phyloP scores from a whole-genome alignment of 2,797 vertebrate species.

The Malacoraja senta region DNA sequence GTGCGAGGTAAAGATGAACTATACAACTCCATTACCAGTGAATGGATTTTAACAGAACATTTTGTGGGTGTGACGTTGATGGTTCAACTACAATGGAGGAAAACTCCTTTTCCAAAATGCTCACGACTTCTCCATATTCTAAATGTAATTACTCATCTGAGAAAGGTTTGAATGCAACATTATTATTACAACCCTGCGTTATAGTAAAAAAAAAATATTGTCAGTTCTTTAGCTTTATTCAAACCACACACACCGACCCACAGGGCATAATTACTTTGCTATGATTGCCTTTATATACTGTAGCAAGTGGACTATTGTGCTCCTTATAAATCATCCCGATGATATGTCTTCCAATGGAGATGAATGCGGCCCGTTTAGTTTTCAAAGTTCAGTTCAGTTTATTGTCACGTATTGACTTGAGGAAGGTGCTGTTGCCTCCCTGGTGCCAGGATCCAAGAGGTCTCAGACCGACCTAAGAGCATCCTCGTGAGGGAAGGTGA shows the following conservation, averaged over 20 bases:
- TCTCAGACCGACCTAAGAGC: too few relatives aligned
- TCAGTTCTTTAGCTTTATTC: background rate
- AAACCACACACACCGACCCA: background rate
- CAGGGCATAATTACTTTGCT: background rate
- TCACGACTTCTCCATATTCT: background rate
- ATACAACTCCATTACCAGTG: background rate
- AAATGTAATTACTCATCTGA: background rate
- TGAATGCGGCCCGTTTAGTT: background rate
- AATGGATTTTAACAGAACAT: background rate
- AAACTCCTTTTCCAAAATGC: background rate
- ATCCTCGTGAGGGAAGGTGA: too few relatives aligned
- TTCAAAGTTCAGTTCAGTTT: background rate
- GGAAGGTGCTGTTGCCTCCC: too few relatives aligned
- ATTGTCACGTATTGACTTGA: too few relatives aligned
- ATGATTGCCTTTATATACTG: background rate
- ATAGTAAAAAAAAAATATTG: background rate
- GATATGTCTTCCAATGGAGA: background rate
- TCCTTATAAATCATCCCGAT: background rate
- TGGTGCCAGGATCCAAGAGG: too few relatives aligned
- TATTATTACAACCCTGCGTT: background rate
- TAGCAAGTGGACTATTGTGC: background rate
- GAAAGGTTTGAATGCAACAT: background rate
- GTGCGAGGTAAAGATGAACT: background rate
- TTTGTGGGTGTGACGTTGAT: background rate
- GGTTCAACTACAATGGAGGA: background rate